Conservation (phyloP, 1,140 invertebrate genomes). For the Trichonephila clavipes region DNA sequence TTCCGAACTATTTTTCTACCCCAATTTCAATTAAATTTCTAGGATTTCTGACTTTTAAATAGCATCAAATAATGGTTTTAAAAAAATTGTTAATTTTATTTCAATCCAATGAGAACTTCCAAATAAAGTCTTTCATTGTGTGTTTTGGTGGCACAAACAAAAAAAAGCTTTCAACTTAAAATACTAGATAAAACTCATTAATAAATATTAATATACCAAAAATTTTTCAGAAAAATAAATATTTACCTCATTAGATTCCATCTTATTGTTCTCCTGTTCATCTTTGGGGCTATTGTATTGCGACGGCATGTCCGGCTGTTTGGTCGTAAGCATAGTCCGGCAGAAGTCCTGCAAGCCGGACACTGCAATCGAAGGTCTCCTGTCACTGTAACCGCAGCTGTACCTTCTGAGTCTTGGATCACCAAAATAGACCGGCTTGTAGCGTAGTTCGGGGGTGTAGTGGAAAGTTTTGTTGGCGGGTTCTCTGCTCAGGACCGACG, state of each 20-base stretch:
- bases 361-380: conserved; percentile 6
- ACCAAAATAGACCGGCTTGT: conserved; percentile 67
- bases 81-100: too few species aligned
- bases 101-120: too few species aligned
- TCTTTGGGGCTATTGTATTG: neutral
- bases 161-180: too few species aligned
- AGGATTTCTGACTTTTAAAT: too few species aligned
- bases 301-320: conserved; percentile 28
- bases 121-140: too few species aligned
- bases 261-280: neutral
- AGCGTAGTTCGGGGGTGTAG: conserved; percentile 59
- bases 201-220: too few species aligned
- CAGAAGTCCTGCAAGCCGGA: conserved; percentile 54
- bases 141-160: too few species aligned
- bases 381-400: conserved; percentile 42
- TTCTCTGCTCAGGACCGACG: neutral
- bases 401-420: conserved; percentile 53
- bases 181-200: too few species aligned
- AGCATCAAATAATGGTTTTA: too few species aligned
- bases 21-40: too few species aligned
- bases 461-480: conserved; percentile 58
- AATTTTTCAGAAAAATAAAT: neutral
- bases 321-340: conserved; percentile 52
- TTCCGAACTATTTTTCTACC: too few species aligned
- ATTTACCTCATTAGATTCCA: neutral